phyloP scores from a whole-genome alignment of 2,797 vertebrate genomes.

The Ispidina lecontei region DNA sequence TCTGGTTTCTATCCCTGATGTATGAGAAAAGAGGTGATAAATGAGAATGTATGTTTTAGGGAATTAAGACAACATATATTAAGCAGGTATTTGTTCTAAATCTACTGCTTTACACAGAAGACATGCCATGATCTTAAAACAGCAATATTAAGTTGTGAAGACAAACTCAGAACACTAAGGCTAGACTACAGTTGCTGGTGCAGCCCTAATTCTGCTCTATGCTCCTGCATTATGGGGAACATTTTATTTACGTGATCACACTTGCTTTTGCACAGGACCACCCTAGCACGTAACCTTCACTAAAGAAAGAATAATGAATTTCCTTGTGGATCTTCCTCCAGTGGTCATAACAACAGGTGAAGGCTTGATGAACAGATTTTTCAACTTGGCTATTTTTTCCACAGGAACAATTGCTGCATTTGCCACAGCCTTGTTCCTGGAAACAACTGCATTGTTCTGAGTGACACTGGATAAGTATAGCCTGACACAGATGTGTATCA shows the following conservation, averaged over 20 bases:
- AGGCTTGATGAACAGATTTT: not conserved
- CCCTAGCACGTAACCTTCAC: not conserved
- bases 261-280: not conserved
- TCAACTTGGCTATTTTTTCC: not conserved
- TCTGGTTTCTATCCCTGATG: not conserved
- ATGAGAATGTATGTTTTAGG: not conserved
- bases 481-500: not conserved
- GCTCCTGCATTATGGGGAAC: not conserved
- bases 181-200: not conserved
- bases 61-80: not conserved
- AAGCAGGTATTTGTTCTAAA: not conserved
- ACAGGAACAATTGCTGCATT: not conserved
- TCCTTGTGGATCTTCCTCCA: not conserved
- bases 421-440: not conserved
- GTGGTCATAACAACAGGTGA: not conserved
- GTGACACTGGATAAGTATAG: not conserved
- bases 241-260: not conserved
- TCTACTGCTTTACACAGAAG: not conserved
- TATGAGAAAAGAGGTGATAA: not conserved
- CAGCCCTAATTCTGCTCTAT: not conserved
- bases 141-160: not conserved
- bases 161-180: not conserved
- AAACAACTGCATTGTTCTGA: not conserved
- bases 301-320: not conserved
- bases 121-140: not conserved